Evolutionary conservation across 2,797 vertebrate genomes (phyloP), one percentile per base, ranked within the genome.

Genomic region (Poeciliopsis infans): DNA sequence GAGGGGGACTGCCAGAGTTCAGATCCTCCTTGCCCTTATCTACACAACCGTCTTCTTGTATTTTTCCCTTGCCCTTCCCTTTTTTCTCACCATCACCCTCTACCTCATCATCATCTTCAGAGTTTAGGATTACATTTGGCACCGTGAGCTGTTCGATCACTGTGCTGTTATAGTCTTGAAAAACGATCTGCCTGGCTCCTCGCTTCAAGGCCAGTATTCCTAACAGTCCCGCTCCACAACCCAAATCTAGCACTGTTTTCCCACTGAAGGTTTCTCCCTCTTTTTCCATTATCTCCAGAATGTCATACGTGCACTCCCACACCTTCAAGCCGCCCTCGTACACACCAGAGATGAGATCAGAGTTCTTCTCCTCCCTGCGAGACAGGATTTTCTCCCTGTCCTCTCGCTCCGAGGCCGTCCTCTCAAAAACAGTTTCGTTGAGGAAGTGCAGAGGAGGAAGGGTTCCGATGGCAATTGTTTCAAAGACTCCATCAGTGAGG

Each of bases 301-400:
- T 96, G 89, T 99, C 98, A 51, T 97, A 97, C 0, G 98, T 99
- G 92, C 98, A 98, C 90, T 99, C 98, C 98, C 98, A 99, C 88
- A 99, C 97, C 93, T 97, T 98, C 88, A 99, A 94, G n/a, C 98
- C 98, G 72, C 98, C 98, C 93, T 99, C 98, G 0, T 99, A 99
- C 76, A 98, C 91, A 28, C 98, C 98, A 1, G 97, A 92, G 90
- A 99, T 98, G 77, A 99, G 97, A 89, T 99, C 98, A 7, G 97
- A 97, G 79, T 93, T 96, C 85, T 96, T 95, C 75, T 96, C 94
- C 5, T 93, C 73, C 0, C 95, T 96, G 92, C 91, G 85, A 31
- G 94, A 95, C 41, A 97, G 75, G 0, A 97, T 96, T 55, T 95
- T 93, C 93, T 98, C 97, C 2, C 59, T 59, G 73, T 96, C 96